phyloP scores from a whole-genome alignment of 2,888 invertebrate species.

The Atrina japonica region DNA sequence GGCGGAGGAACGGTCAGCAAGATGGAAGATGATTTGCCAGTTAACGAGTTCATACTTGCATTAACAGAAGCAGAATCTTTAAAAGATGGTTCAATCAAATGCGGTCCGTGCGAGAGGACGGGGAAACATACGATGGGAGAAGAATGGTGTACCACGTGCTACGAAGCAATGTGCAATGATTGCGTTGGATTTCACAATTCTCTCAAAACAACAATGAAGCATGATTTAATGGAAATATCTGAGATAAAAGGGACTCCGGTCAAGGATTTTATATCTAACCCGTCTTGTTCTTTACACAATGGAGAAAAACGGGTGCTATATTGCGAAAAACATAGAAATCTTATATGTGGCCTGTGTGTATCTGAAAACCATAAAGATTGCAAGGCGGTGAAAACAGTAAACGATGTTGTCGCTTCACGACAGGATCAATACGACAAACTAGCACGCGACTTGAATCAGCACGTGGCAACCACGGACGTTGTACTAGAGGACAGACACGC shows the following conservation, averaged over 20 bases:
- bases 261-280: conserved; percentile 44
- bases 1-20: conserved; percentile 24
- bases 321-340: conserved; percentile 53
- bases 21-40: conserved; percentile 45
- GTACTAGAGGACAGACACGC: conserved; percentile 47
- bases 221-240: conserved; percentile 40
- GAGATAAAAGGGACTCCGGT: conserved; percentile 42
- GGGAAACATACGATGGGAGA: conserved; percentile 33
- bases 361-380: conserved; percentile 51
- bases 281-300: conserved; percentile 49
- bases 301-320: conserved; percentile 51
- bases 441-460: conserved; percentile 39
- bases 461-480: conserved; percentile 48
- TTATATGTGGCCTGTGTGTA: conserved; percentile 54
- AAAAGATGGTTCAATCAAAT: conserved; percentile 47
- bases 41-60: conserved; percentile 47
- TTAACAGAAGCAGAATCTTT: conserved; percentile 49
- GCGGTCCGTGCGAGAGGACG: conserved; percentile 56
- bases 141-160: conserved; percentile 56
- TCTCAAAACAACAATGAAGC: conserved; percentile 55
- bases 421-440: conserved; percentile 31
- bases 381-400: conserved; percentile 41
- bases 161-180: conserved; percentile 53
- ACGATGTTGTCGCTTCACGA: conserved; percentile 40
- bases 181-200: conserved; percentile 57